Evolutionary conservation across 2,113 vertebrate genomes (phyloP), one percentile per base, ranked within the genome.

Genomic region (Notarius lentiginosus): DNA sequence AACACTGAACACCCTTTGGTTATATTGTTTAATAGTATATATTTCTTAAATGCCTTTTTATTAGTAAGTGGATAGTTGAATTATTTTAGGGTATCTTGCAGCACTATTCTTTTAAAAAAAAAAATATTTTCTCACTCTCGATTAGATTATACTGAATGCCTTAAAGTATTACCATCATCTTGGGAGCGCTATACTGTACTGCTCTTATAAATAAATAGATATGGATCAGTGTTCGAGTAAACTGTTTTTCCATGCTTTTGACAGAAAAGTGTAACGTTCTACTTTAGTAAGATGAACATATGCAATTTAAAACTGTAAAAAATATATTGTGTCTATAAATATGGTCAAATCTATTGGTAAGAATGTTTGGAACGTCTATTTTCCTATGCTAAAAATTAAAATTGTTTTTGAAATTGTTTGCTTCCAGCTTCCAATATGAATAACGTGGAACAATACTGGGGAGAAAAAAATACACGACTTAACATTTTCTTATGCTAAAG

Each of bases 341-440:
- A 86, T 86, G 73, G 81, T 79, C 80, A 73, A 41, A 81, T 85
- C 87, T 88, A 86, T 88, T 76, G 73, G 82, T 87, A 82, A 88
- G 70, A 88, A 87, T 66, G 81, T 86, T 80, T 80, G 86, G 83
- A 86, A 87, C 84, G 87, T 88, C 77, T 87, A 90, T 90, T 90
- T 90, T 90, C 87, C 49, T 90, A 88, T 84, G 68, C 82, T 77
- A 79, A 86, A 86, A 86, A 90, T 90, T 88, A 90, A 84, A 87
- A 77, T 87, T 77, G 87, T 82, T 90, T 88, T 88, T 85, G 76
- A 49, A 87, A 49, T 41, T 30, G 30, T 63, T 55, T 70, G 30
- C 27, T 47, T 75, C 12, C 79, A 27, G 9, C 11, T 68, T 75
- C 14, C 41, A 58, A 24, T 60, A 7, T 60, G 65, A 24, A 66